Conservation (phyloP, 2,113 vertebrate genomes). For the Polypterus bichir region DNA sequence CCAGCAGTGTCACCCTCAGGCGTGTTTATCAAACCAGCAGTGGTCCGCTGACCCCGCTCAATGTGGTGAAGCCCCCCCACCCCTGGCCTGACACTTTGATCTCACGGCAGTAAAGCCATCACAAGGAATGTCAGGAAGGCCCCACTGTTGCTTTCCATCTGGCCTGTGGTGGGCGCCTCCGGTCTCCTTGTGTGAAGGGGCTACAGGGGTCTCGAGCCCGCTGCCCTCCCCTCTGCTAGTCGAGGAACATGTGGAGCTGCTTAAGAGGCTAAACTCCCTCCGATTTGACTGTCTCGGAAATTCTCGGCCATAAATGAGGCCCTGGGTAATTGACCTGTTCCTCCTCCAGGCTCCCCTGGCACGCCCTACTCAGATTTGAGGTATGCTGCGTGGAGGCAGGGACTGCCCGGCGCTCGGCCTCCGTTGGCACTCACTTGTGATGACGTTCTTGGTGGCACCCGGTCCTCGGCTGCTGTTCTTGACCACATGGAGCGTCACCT, state of each 20-base stretch:
- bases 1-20: too few relatives aligned
- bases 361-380: too few relatives aligned
- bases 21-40: too few relatives aligned
- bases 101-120: neutral
- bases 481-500: constrained; percentile 82
- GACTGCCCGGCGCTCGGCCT: neutral
- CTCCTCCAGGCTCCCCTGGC: too few relatives aligned
- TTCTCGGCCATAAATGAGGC: neutral
- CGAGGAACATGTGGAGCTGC: neutral
- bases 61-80: too few relatives aligned
- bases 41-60: too few relatives aligned
- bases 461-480: constrained; percentile 88
- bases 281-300: neutral
- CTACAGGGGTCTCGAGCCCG: neutral
- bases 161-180: neutral
- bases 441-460: constrained; percentile 62
- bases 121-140: neutral
- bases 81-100: neutral
- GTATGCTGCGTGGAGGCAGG: too few relatives aligned
- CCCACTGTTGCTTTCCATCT: neutral
- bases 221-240: neutral
- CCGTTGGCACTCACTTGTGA: constrained; percentile 69
- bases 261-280: neutral
- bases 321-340: too few relatives aligned
- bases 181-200: too few relatives aligned